phyloP scores from a whole-genome alignment of 92 coral and sea anemone genomes.

The Phenganax marumi region DNA sequence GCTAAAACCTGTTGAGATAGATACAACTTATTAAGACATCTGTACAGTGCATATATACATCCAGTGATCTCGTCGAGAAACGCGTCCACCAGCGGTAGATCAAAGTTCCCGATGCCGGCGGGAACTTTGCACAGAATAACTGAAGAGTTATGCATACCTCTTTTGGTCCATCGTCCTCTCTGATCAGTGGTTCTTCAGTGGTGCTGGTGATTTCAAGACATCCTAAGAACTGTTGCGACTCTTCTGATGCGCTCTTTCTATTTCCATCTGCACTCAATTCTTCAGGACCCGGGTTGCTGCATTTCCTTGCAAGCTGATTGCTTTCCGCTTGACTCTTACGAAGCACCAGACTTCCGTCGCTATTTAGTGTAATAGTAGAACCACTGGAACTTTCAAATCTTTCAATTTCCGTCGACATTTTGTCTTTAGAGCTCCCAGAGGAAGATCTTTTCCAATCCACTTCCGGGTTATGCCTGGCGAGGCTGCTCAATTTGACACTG shows the following conservation, averaged over 20 bases:
- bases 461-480: background rate
- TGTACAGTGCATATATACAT: too few relatives aligned
- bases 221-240: conserved; percentile 32
- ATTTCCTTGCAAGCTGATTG: background rate
- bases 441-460: background rate
- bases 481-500: background rate
- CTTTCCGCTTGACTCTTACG: background rate
- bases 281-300: background rate
- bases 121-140: background rate
- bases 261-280: background rate
- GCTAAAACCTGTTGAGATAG: conserved; percentile 5
- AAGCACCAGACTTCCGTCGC: conserved; percentile 22
- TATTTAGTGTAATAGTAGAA: background rate
- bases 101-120: background rate
- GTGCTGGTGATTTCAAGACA: conserved; percentile 38
- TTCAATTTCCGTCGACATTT: background rate
- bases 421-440: background rate
- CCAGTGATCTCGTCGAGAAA: too few relatives aligned
- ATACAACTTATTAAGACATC: too few relatives aligned
- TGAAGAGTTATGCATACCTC: conserved; percentile 1
- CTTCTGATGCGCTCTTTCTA: background rate
- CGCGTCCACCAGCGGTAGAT: background rate
- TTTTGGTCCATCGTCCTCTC: background rate
- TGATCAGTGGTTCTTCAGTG: conserved; percentile 20
- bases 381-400: background rate